These are phyloP conservation scores for Dromas ardeola DNA, from an alignment of 2,113 vertebrate genomes.

Conservation along the genomic window DNA sequence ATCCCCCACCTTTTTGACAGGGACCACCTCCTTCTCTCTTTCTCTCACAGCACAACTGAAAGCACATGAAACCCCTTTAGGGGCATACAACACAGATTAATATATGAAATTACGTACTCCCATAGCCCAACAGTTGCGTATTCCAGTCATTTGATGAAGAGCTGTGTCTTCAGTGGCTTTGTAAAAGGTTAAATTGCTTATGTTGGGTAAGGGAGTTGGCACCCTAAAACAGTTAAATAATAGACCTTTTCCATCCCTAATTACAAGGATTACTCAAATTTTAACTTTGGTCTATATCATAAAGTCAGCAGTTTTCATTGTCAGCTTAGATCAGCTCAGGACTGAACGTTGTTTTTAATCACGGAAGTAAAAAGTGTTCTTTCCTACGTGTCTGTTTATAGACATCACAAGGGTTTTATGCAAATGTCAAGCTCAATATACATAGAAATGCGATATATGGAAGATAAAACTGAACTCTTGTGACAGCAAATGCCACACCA, in stretches of 20 bases:
- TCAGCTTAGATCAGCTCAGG: slow-evolving; percentile 4
- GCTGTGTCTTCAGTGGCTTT: neutral
- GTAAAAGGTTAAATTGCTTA: neutral
- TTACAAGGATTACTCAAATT: neutral
- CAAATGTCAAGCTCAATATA: slow-evolving; percentile 32
- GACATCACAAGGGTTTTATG: slow-evolving; percentile 20
- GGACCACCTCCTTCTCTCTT: slow-evolving; percentile 24
- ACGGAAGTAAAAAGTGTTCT: neutral
- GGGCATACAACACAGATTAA: neutral
- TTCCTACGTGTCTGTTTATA: neutral
- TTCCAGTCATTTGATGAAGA: neutral
- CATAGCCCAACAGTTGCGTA: neutral
- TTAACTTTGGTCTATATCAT: neutral
- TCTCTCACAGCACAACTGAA: neutral
- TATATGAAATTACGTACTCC: neutral
- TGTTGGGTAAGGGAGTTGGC: neutral
- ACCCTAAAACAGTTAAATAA: neutral
- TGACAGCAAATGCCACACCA: slow-evolving; percentile 39
- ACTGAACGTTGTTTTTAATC: neutral
- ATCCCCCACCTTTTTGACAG: slow-evolving; percentile 47
- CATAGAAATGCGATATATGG: neutral
- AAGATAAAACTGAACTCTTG: slow-evolving; percentile 20
- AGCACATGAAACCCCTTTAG: neutral
- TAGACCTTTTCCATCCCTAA: neutral
- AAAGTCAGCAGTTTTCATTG: slow-evolving; percentile 29